Base-by-base conservation (phyloP, 1,140 invertebrate species). In the Neomicropteryx cornuta region DNA sequence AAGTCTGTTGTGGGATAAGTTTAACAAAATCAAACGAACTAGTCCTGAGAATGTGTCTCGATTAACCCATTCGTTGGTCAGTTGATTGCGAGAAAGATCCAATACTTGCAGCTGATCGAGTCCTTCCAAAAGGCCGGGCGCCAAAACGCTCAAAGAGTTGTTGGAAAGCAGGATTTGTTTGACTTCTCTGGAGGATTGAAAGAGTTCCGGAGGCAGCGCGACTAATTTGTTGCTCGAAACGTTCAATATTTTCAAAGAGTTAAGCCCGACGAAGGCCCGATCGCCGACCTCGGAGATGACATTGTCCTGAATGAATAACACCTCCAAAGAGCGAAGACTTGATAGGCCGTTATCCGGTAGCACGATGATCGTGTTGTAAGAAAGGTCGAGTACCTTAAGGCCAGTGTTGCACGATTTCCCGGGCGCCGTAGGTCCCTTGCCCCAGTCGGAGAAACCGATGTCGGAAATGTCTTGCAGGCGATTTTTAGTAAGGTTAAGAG, bases 41-140 rank as follows among this genome's bases (percentile, higher is more conserved):
- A 88, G 64, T 5, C 78, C 79, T 5, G 77, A 71, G 58, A 89
- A 87, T 18, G 83, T 85, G 47, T 88, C 82, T 32, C 77, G 65
- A 44, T 85, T 83, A 10, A 83, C 80, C 83, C 79, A 90, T 38
- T 72, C 76, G 52, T 75, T 83, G 19, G 79, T 81, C 14, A 94
- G 62, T 41, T 79, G 72, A 58, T 92, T 90, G 41, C 67, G 62
- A 14, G 81, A 83, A 35, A 90, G 65, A 66, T 92, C 85, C 21
- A 93, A 63, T 31, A 77, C 70, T 50, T 81, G 73, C 18, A 95
- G 64, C 50, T 84, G 75, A 49, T 81, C 77, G 28, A 93, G 67
- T 20, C 77, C 76, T 55, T 83, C 79, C 33, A 91, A 66, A 22
- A 89, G 53, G 17, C 83, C 82, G 1, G 83, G 81, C 8, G 84